Percentiles rank a stretch among this genome's conserved stretches.
phyloP scores from a whole-genome alignment of 1,140 invertebrate genomes.

The Mya arenaria region DNA sequence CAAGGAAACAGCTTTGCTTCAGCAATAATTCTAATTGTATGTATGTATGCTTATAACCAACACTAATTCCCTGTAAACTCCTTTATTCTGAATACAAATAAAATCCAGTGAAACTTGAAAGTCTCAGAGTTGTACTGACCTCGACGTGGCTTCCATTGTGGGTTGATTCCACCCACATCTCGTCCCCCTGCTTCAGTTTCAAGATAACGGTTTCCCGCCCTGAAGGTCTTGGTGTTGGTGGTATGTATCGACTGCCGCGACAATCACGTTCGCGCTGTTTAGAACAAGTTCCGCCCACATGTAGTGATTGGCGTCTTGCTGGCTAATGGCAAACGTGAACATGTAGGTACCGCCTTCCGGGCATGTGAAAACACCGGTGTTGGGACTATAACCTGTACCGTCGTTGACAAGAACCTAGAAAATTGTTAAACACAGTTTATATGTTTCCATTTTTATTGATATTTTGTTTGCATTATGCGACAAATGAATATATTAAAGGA shows the following conservation, averaged over 20 bases:
- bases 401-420: constrained; percentile 21
- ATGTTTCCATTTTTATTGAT: too few species aligned
- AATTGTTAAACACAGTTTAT: background rate
- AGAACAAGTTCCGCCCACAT: constrained; percentile 23
- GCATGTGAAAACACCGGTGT: constrained; percentile 26
- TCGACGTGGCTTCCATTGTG: background rate
- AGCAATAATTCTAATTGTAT: too few species aligned
- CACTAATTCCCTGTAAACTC: too few species aligned
- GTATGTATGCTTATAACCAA: too few species aligned
- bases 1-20: too few species aligned
- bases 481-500: too few species aligned
- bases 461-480: too few species aligned
- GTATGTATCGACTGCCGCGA: constrained; percentile 2
- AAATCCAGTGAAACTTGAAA: constrained; percentile 19
- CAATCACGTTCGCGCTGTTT: background rate
- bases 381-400: background rate
- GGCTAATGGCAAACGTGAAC: constrained; percentile 26
- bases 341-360: constrained; percentile 11
- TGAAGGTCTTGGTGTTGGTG: constrained; percentile 7
- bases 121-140: background rate
- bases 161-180: constrained; percentile 1
- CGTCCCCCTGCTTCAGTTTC: background rate
- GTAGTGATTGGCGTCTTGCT: background rate
- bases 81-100: constrained; percentile 19
- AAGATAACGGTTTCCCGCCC: constrained; percentile 8